Conservation (phyloP, 2,888 invertebrate genomes). For the Tineola bisselliella region DNA sequence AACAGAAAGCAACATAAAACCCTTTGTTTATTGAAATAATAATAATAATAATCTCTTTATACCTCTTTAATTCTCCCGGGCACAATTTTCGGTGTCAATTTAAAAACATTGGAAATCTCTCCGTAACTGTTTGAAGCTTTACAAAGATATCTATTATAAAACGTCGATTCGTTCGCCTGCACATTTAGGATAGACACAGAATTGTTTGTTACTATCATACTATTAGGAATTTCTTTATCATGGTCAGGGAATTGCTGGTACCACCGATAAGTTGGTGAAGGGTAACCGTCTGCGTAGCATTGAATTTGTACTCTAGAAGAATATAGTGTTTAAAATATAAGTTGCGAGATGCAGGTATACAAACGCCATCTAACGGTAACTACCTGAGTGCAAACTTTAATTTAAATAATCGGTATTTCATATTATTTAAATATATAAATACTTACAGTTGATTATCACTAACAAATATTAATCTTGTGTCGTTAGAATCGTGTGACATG, state of each 20-base stretch:
- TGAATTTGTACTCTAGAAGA: conserved; percentile 37
- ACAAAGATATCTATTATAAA: conserved; percentile 36
- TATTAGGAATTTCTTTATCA: not conserved
- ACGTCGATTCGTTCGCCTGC: conserved; percentile 28
- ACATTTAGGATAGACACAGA: conserved; percentile 30
- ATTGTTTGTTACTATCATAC: conserved; percentile 17
- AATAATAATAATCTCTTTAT: not conserved
- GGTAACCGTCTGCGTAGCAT: conserved; percentile 39
- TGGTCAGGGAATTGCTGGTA: conserved; percentile 19
- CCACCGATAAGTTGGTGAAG: conserved; percentile 41
- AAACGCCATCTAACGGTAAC: too few relatives aligned
- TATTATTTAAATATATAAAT: conserved; percentile 5
- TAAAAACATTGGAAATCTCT: conserved; percentile 27
- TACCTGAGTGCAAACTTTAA: too few relatives aligned
- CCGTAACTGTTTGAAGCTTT: conserved; percentile 38
- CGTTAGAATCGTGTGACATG: conserved; percentile 29
- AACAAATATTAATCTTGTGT: conserved; percentile 30
- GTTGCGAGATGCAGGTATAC: too few relatives aligned
- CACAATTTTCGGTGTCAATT: conserved; percentile 28
- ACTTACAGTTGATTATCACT: conserved; percentile 35
- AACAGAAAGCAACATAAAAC: too few relatives aligned
- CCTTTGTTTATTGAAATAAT: too few relatives aligned
- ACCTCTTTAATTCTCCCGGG: conserved; percentile 22
- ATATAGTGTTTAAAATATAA: too few relatives aligned
- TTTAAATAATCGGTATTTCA: too few relatives aligned